A percentile compares a stretch with the other conserved stretches of the same genome.
Conservation (phyloP, 1,140 invertebrate genomes). For the Trachymyrmex septentrionalis region DNA sequence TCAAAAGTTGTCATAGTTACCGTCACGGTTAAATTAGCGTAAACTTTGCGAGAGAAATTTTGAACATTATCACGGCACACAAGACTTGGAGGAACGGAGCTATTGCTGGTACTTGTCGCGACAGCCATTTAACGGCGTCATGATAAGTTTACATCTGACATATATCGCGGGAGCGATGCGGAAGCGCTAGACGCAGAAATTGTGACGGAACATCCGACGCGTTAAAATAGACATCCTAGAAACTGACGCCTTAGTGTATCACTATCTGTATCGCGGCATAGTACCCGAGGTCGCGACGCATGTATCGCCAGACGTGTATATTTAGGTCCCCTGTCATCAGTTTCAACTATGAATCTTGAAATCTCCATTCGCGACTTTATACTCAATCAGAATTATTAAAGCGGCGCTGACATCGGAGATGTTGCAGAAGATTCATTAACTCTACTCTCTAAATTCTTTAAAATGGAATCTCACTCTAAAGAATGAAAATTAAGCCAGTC, state of each 20-base stretch:
- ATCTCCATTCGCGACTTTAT: slow-evolving; percentile 8
- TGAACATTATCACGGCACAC: slow-evolving; percentile 6
- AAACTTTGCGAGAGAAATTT: slow-evolving; percentile 45
- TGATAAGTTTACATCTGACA: slow-evolving; percentile 61
- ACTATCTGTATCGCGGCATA: slow-evolving; percentile 40
- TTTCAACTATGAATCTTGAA: slow-evolving; percentile 6
- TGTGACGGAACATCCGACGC: slow-evolving; percentile 70
- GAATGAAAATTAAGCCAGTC: no score
- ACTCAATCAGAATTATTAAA: slow-evolving; percentile 27
- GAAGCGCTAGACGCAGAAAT: slow-evolving; percentile 70
- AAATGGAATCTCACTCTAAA: no score
- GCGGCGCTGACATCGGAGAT: neutral
- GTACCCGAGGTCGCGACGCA: slow-evolving; percentile 59
- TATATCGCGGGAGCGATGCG: slow-evolving; percentile 49
- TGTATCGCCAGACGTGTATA: slow-evolving; percentile 69
- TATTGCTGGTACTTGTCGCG: slow-evolving; percentile 49
- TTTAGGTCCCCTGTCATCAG: slow-evolving; percentile 76
- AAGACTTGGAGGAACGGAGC: slow-evolving; percentile 39
- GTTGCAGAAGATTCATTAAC: neutral
- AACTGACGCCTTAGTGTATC: slow-evolving; percentile 32
- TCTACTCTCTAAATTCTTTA: no score
- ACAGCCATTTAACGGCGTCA: slow-evolving; percentile 52
- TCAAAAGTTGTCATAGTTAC: neutral
- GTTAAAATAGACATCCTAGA: slow-evolving; percentile 78
- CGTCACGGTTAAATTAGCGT: slow-evolving; percentile 12